phyloP scores from a whole-genome alignment of 2,797 vertebrate genomes.

The Emydoidea blandingii region DNA sequence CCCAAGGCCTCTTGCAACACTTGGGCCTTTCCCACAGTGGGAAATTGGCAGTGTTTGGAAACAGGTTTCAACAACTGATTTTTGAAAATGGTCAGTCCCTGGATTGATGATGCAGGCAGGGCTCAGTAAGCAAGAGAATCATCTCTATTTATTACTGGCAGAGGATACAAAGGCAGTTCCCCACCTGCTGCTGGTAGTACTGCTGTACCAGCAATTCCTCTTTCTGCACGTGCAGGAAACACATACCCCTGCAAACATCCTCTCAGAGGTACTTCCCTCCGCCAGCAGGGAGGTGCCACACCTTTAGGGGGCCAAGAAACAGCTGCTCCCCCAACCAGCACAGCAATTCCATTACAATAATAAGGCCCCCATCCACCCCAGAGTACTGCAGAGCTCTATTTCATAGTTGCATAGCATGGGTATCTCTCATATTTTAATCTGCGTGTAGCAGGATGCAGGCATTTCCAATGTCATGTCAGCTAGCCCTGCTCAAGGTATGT shows the following conservation, averaged over 20 bases:
- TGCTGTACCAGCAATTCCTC: background rate
- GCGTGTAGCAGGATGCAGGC: background rate
- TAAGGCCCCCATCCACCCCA: background rate
- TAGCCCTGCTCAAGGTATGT: background rate
- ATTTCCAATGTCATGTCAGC: background rate
- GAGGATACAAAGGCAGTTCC: background rate
- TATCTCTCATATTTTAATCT: background rate
- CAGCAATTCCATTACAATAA: background rate
- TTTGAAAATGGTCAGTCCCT: background rate
- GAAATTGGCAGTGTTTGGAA: background rate
- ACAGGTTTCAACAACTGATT: background rate
- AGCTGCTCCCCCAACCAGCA: background rate
- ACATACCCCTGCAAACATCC: background rate
- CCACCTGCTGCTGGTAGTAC: background rate
- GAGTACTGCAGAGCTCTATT: accelerated
- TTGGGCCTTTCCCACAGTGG: background rate
- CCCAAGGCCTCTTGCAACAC: background rate
- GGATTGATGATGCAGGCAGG: background rate
- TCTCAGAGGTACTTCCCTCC: background rate
- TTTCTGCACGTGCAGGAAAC: background rate
- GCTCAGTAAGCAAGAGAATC: background rate
- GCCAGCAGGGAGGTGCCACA: background rate
- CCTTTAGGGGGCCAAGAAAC: background rate
- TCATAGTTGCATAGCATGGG: background rate
- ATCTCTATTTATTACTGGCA: background rate